Conservation (phyloP, 2,113 vertebrate species). For the Pollachius pollachius region DNA sequence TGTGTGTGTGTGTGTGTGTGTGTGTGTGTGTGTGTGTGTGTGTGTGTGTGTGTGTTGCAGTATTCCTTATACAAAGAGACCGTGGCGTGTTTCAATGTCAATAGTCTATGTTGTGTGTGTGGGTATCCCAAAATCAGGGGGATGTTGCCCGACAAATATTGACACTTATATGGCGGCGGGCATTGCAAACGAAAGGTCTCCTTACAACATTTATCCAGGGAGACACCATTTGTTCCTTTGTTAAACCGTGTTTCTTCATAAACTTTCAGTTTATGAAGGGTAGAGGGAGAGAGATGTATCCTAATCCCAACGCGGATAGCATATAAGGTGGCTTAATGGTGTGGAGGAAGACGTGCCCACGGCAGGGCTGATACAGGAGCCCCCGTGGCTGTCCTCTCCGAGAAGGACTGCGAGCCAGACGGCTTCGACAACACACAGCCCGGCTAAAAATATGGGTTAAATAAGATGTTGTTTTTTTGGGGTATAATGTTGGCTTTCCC, state of each 20-base stretch:
- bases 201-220: no score
- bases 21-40: no score
- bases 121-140: background rate
- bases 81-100: conserved; percentile 42
- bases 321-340: conserved; percentile 62
- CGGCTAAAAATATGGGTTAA: background rate
- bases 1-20: no score
- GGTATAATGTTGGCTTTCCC: no score
- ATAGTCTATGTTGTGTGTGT: background rate
- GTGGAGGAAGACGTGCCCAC: conserved; percentile 62
- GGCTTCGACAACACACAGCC: conserved; percentile 11
- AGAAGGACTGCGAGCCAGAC: conserved; percentile 15
- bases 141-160: background rate
- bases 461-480: background rate
- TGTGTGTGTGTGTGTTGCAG: conserved; percentile 15
- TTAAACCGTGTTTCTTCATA: conserved; percentile 25
- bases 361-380: conserved; percentile 36
- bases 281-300: conserved; percentile 19
- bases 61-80: background rate
- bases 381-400: conserved; percentile 19
- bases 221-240: background rate
- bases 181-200: background rate
- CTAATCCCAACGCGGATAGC: conserved; percentile 48
- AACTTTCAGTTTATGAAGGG: conserved; percentile 23
- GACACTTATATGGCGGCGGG: background rate